These are phyloP conservation scores for Apotomis betuletana DNA, from an alignment of 2,888 invertebrate genomes.

Conservation along the genomic window DNA sequence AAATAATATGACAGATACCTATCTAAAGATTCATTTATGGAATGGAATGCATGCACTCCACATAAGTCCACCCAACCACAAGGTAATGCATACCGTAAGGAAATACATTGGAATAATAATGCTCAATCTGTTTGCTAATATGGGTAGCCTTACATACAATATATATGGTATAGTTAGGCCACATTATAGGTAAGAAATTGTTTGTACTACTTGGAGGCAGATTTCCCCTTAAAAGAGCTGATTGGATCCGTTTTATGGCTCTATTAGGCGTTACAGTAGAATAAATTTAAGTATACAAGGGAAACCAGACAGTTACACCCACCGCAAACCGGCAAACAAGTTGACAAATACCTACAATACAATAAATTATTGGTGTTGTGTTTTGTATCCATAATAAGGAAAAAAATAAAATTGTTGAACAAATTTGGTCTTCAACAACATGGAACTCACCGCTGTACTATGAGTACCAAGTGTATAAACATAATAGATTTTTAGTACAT, in stretches of 20 bases:
- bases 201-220: not conserved
- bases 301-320: not conserved
- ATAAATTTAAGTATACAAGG: not conserved
- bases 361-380: too few species aligned
- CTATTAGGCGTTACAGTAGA: conserved; percentile 8
- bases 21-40: conserved; percentile 13
- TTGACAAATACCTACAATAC: too few species aligned
- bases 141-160: conserved; percentile 20
- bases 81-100: conserved; percentile 44
- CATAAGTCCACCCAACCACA: conserved; percentile 28
- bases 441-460: too few species aligned
- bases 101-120: conserved; percentile 47
- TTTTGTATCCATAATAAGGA: too few species aligned
- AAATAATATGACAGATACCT: not conserved
- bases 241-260: conserved; percentile 1
- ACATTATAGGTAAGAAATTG: not conserved
- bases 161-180: not conserved
- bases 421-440: too few species aligned
- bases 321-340: not conserved
- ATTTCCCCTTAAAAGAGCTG: conserved; percentile 9
- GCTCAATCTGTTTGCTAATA: conserved; percentile 46
- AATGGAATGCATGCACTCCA: conserved; percentile 34
- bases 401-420: too few species aligned
- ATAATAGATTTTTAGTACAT: too few species aligned
- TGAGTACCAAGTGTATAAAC: too few species aligned